Conservation (phyloP, 2,888 invertebrate genomes). For the Apotomis capreana region DNA sequence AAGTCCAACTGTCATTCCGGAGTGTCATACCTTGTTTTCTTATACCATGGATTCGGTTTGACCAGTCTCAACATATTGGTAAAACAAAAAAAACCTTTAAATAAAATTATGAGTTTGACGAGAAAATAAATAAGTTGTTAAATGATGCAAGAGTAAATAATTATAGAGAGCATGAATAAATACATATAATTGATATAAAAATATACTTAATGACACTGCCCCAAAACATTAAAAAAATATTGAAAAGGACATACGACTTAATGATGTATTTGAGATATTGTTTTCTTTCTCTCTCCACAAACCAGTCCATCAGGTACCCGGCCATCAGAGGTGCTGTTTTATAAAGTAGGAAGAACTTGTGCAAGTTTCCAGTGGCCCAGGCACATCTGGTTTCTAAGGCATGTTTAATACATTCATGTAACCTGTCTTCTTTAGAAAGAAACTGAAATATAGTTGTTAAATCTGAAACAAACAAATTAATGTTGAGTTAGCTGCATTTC, state of each 20-base stretch:
- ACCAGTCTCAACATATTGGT: too few species aligned
- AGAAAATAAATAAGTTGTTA: too few species aligned
- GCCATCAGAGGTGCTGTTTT: constrained; percentile 96
- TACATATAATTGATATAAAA: neutral
- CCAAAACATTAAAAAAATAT: constrained; percentile 13
- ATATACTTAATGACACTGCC: neutral
- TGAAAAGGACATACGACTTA: constrained; percentile 94
- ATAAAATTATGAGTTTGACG: too few species aligned
- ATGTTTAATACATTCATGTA: constrained; percentile 92
- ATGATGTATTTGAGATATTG: constrained; percentile 95
- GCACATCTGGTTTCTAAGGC: constrained; percentile 95
- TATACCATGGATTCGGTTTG: too few species aligned
- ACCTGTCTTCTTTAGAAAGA: constrained; percentile 89
- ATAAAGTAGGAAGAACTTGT: constrained; percentile 96
- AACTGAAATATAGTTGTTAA: constrained; percentile 95
- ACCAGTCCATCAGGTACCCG: constrained; percentile 98
- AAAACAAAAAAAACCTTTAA: too few species aligned
- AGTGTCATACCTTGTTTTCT: too few species aligned
- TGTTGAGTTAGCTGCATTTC: neutral
- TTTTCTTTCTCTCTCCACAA: constrained; percentile 97
- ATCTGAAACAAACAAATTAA: constrained; percentile 85
- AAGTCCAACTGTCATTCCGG: too few species aligned
- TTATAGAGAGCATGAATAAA: too few species aligned
- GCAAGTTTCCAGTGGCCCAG: constrained; percentile 96
- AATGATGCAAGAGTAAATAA: too few species aligned